A percentile compares a stretch with the other conserved stretches of the same genome.
These are phyloP conservation scores for Xylophagus ater DNA, from an alignment of 2,888 invertebrate genomes.

Conservation along the genomic window DNA sequence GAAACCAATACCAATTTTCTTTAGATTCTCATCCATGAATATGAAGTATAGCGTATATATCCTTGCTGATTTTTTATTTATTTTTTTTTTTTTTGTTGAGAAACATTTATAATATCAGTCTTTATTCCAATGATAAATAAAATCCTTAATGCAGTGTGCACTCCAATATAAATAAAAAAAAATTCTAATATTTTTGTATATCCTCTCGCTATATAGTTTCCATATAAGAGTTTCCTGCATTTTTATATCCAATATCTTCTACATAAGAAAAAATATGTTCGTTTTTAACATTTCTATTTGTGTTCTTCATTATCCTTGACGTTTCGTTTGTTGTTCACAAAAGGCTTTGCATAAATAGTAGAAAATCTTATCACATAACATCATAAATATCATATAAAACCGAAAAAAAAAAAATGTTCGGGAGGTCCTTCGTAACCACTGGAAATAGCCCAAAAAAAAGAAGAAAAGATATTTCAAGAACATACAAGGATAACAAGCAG, in stretches of 20 bases:
- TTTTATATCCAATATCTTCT: too few relatives aligned
- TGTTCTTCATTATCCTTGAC: conserved; percentile 13
- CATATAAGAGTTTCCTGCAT: too few relatives aligned
- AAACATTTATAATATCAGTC: too few relatives aligned
- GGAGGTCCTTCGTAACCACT: conserved; percentile 7
- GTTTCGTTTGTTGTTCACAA: conserved; percentile 12
- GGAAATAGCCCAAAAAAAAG: conserved; percentile 10
- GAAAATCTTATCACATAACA: conserved; percentile 10
- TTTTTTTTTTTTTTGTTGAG: too few relatives aligned
- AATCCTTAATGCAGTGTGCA: neutral
- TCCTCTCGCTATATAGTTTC: too few relatives aligned
- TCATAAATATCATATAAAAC: too few relatives aligned
- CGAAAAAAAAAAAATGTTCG: conserved; percentile 8
- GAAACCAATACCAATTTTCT: too few relatives aligned
- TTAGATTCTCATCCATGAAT: too few relatives aligned
- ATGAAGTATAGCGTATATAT: too few relatives aligned
- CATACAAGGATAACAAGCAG: neutral
- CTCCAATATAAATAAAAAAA: neutral
- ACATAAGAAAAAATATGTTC: neutral
- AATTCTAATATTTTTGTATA: too few relatives aligned
- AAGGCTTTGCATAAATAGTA: conserved; percentile 17
- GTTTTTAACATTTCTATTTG: conserved; percentile 13
- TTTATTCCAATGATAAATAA: too few relatives aligned
- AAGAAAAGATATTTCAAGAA: neutral
- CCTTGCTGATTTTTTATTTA: too few relatives aligned